Evolutionary conservation across 2,888 invertebrate genomes (phyloP).

Genomic region (Euzetes globulus): DNA sequence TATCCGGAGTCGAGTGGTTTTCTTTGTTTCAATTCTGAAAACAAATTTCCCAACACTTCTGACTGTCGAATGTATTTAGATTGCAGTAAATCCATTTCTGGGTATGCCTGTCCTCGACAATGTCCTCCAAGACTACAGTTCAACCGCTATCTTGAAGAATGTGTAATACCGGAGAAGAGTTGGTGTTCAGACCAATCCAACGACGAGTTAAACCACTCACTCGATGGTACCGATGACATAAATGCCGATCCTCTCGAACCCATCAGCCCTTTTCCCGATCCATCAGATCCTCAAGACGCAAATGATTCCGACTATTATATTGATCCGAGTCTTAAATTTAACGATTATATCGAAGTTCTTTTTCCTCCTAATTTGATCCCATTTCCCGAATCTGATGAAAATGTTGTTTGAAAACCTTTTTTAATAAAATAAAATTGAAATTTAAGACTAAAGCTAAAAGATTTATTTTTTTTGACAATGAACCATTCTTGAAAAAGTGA

Average conservation of each 20-base stretch:
- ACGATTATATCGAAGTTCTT: no score
- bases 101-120: background rate
- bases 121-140: background rate
- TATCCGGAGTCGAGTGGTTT: background rate
- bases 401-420: no score
- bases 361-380: no score
- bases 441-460: no score
- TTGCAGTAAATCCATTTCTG: background rate
- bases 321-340: no score
- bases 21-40: background rate
- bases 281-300: no score
- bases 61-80: conserved; percentile 4
- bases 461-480: no score
- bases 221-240: background rate
- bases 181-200: background rate
- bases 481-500: no score
- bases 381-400: no score
- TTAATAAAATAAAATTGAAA: no score
- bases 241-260: background rate
- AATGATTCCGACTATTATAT: no score
- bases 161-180: background rate
- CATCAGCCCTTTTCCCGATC: no score
- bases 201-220: background rate
- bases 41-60: background rate
- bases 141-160: background rate